Base-by-base conservation (phyloP, 2,888 invertebrate genomes). In the Deilephila porcellus region DNA sequence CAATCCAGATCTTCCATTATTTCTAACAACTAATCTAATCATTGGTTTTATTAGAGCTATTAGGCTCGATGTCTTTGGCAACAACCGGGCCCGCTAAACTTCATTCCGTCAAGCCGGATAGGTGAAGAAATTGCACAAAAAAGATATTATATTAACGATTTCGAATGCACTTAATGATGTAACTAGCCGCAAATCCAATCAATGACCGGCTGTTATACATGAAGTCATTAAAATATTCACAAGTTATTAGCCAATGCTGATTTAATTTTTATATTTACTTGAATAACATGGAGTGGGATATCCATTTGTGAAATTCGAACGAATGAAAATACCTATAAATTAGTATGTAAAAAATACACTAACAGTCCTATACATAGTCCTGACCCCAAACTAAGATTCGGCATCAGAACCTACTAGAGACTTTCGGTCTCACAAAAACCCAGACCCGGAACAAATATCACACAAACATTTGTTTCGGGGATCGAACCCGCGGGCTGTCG, bases 161-260 rank as follows among this genome's bases (percentile, higher is more conserved):
- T 52, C 67, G 17, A 67, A 45, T 52, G 67, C 67, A 25, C 25
- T 64, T 67, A 67, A 67, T 52, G 67, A 67, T 17, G 45, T 52
- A 64, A 67, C 67, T 20, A 7, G 20, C 67, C 67, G 45, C 67
- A 67, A 52, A 67, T 45, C 45, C 67, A 52, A 67, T 67, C 67
- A 67, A 52, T n/a, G n/a, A 11, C 6, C 19, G 17, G 19, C 25
- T 25, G 67, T 25, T 29, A 52, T 17, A 52, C 52, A 25, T 67
- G 25, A 8, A 25, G 25, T 25, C 45, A 52, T 67, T 67, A 67
- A 67, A 67, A 67, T 67, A 52, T 52, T 25, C 25, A 45, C 64
- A 14, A 37, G 20, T 67, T 25, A 67, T 67, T 67, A 67, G 25
- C 20, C 6, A 52, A 67, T 25, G 17, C 8, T 20, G 37, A 67